These are phyloP conservation scores for Sorex araneus DNA, from an alignment of 2,113 vertebrate species.

Conservation along the genomic window DNA sequence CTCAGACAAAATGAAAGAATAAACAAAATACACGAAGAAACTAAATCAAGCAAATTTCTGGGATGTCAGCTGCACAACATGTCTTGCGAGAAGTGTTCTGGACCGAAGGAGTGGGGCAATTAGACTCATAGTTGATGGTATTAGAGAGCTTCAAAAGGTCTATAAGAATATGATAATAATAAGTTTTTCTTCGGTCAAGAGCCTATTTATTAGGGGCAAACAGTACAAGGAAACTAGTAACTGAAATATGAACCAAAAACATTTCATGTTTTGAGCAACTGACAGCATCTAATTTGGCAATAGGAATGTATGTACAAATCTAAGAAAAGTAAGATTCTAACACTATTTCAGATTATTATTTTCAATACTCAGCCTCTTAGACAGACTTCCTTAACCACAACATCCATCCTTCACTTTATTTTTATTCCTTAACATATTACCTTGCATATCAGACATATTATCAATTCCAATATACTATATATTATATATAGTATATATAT, in stretches of 20 bases:
- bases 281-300: background rate
- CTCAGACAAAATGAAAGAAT: conserved; percentile 47
- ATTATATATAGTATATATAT: no score
- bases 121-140: background rate
- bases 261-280: background rate
- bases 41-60: background rate
- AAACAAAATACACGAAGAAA: conserved; percentile 10
- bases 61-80: background rate
- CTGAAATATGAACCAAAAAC: conserved; percentile 27
- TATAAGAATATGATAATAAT: background rate
- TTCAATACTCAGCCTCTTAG: no score
- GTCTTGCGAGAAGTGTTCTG: no score
- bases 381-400: background rate
- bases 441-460: background rate
- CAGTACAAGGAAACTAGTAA: background rate
- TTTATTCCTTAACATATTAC: background rate
- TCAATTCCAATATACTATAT: background rate
- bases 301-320: background rate
- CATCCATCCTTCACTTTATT: conserved; percentile 23
- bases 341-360: background rate
- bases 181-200: conserved; percentile 25
- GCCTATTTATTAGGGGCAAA: conserved; percentile 42
- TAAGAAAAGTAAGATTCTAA: background rate
- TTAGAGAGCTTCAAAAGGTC: background rate
- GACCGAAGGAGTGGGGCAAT: no score